Conservation (phyloP, 2,888 invertebrate genomes). For the Dascillus cervinus region DNA sequence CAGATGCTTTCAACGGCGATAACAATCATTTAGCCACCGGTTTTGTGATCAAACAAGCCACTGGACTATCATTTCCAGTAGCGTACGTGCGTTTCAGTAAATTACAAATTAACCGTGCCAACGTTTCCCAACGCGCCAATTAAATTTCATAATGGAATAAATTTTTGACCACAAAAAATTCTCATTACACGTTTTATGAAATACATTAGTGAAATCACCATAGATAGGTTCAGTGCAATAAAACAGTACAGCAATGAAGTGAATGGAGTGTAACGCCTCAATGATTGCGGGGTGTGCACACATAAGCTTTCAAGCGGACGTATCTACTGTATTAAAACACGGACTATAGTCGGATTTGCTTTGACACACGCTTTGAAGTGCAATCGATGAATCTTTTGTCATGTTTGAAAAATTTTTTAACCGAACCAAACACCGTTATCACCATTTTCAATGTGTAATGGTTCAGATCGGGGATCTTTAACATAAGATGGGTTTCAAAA, state of each 20-base stretch:
- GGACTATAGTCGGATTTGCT: slow-evolving; percentile 14
- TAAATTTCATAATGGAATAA: neutral
- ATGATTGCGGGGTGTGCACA: neutral
- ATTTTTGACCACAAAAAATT: too few species aligned
- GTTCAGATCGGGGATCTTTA: too few species aligned
- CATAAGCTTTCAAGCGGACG: slow-evolving; percentile 11
- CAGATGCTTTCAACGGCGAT: neutral
- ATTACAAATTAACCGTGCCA: neutral
- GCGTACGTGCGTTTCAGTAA: neutral
- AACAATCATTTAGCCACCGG: neutral
- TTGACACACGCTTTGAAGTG: slow-evolving; percentile 16
- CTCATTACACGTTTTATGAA: too few species aligned
- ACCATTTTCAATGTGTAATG: too few species aligned
- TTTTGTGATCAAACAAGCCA: neutral
- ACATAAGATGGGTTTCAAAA: too few species aligned
- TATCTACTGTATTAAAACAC: slow-evolving; percentile 14
- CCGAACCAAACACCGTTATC: too few species aligned
- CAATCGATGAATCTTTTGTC: slow-evolving; percentile 16
- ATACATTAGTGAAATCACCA: too few species aligned
- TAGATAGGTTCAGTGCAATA: too few species aligned
- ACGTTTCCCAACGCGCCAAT: neutral
- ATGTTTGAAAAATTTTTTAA: too few species aligned
- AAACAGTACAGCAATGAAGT: neutral
- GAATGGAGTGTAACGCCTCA: neutral
- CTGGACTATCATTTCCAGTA: neutral